These are phyloP conservation scores for Acinonyx jubatus DNA, from an alignment of 2,113 vertebrate genomes.

Conservation along the genomic window DNA sequence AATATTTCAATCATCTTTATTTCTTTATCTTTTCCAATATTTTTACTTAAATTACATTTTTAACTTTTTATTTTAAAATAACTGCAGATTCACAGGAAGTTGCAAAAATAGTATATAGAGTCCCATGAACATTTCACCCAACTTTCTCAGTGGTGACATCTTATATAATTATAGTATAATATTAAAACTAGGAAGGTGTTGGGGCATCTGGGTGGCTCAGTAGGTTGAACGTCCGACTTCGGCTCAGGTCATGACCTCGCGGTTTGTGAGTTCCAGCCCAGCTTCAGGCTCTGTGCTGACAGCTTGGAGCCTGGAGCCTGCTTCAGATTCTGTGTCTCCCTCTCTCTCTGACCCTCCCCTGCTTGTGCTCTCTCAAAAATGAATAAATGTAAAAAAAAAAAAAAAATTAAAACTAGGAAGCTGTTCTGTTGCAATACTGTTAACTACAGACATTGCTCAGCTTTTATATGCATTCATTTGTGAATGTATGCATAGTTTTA, in stretches of 20 bases:
- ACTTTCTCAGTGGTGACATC: not conserved
- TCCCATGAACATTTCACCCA: not conserved
- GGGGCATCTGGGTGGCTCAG: no score
- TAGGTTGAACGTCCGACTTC: no score
- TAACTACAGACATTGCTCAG: constrained; percentile 12
- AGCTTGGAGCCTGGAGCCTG: no score
- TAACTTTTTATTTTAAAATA: constrained; percentile 26
- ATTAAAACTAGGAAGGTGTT: not conserved
- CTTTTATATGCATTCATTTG: not conserved
- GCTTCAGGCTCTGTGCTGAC: no score
- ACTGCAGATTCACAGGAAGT: not conserved
- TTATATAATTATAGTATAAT: not conserved
- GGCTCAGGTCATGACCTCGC: no score
- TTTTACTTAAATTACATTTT: constrained; percentile 1
- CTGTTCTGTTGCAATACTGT: not conserved
- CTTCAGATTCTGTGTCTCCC: no score
- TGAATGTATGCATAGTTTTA: not conserved
- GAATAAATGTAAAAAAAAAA: no score
- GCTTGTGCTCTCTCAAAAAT: no score
- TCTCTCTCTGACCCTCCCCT: no score
- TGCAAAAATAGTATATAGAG: not conserved
- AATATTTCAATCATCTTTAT: not conserved
- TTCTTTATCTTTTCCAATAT: not conserved
- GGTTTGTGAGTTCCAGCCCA: no score
- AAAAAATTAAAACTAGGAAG: no score